Conservation (phyloP, 2,797 vertebrate species). For the Cossypha dichroa region DNA sequence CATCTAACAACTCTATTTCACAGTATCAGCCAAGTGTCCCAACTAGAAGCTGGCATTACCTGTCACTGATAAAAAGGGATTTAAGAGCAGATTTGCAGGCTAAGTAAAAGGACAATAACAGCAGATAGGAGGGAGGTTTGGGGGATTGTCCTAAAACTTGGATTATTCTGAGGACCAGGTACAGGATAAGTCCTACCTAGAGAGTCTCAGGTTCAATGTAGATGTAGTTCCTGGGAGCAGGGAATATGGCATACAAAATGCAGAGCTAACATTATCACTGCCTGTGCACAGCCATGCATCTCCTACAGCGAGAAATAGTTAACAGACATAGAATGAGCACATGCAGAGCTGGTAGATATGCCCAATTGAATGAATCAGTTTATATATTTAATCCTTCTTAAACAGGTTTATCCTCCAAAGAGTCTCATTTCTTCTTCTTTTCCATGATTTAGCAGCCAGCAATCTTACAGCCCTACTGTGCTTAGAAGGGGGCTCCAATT, state of each 20-base stretch:
- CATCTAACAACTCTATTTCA: background rate
- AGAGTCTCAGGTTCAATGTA: background rate
- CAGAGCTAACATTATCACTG: constrained; percentile 7
- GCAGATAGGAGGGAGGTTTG: background rate
- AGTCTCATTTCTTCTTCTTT: constrained; percentile 69
- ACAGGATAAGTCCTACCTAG: background rate
- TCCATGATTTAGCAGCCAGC: constrained; percentile 68
- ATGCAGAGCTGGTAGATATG: constrained; percentile 65
- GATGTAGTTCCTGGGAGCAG: background rate
- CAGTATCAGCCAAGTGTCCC: background rate
- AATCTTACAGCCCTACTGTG: constrained; percentile 63
- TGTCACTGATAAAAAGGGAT: background rate
- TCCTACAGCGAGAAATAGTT: constrained; percentile 52
- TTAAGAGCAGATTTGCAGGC: background rate
- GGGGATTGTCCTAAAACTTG: background rate
- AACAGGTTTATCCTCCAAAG: constrained; percentile 72
- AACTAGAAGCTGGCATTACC: background rate
- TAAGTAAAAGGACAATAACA: background rate
- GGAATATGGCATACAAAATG: background rate
- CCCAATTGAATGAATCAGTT: constrained; percentile 67
- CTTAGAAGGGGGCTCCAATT: constrained; percentile 65
- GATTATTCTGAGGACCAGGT: background rate
- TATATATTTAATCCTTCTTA: constrained; percentile 76
- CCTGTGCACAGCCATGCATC: background rate
- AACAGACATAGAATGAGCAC: constrained; percentile 54